Conservation (phyloP, 2,888 invertebrate species). For the Ichneumoninae sp. region DNA sequence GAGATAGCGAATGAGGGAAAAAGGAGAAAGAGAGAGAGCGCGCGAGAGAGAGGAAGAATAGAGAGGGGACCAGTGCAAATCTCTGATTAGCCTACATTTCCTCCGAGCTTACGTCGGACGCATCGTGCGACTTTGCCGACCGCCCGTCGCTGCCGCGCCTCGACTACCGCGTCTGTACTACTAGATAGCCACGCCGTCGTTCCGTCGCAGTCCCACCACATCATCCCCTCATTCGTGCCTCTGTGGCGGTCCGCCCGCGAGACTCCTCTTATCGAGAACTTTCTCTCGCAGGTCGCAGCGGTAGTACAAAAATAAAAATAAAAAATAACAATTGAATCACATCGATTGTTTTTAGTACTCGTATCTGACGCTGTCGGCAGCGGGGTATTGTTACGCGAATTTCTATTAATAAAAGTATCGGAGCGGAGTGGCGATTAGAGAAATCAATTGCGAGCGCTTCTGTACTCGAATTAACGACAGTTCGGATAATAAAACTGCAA, state of each 20-base stretch:
- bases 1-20: constrained; percentile 9
- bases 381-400: background rate
- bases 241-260: background rate
- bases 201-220: constrained; percentile 14
- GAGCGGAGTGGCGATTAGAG: too few species aligned
- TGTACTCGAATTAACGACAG: too few species aligned
- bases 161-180: constrained; percentile 15
- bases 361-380: background rate
- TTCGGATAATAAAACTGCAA: too few species aligned
- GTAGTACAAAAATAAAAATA: background rate
- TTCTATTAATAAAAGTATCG: constrained; percentile 8
- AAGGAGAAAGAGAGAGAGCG: background rate
- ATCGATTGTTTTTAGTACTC: background rate
- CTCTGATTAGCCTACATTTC: constrained; percentile 80
- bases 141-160: constrained; percentile 4
- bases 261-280: constrained; percentile 16
- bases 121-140: constrained; percentile 57
- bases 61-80: constrained; percentile 68
- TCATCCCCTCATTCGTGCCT: background rate
- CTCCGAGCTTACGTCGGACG: constrained; percentile 67
- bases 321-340: constrained; percentile 1
- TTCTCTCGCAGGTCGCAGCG: background rate
- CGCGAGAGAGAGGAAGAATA: constrained; percentile 47
- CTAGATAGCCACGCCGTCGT: constrained; percentile 5
- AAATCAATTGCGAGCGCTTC: too few species aligned